phyloP scores from a whole-genome alignment of 1,140 invertebrate genomes.

The Drosophila obscura region DNA sequence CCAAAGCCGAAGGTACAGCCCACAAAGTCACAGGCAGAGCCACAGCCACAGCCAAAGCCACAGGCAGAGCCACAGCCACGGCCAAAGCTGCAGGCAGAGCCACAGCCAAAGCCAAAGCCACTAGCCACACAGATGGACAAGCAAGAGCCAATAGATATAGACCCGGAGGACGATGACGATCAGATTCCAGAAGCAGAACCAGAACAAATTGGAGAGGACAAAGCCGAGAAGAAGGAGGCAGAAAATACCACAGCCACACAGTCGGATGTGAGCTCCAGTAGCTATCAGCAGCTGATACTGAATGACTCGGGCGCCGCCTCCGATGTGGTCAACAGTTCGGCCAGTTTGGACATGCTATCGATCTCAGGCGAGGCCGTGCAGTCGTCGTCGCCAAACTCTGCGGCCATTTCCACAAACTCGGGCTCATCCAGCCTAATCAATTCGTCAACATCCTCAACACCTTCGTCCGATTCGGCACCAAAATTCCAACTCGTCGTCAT shows the following conservation, averaged over 20 bases:
- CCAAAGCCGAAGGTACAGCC: too few species aligned
- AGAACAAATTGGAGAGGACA: not conserved
- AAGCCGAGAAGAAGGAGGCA: not conserved
- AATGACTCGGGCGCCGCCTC: constrained; percentile 72
- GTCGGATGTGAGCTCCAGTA: constrained; percentile 20
- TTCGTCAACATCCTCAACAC: constrained; percentile 40
- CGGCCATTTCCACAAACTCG: constrained; percentile 25
- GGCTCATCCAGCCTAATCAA: constrained; percentile 42
- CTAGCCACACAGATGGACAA: not conserved
- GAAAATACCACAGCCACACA: not conserved
- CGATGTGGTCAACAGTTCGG: constrained; percentile 60
- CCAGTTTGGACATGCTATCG: constrained; percentile 67
- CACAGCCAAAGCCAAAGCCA: too few species aligned
- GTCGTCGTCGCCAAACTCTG: constrained; percentile 72
- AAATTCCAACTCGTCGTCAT: constrained; percentile 50
- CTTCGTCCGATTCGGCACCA: constrained; percentile 44
- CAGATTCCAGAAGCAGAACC: not conserved
- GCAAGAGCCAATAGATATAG: not conserved
- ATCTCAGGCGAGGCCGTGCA: constrained; percentile 67
- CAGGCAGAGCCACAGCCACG: too few species aligned
- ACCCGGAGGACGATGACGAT: not conserved
- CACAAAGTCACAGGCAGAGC: too few species aligned
- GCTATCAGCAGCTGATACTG: constrained; percentile 35
- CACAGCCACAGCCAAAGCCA: too few species aligned
- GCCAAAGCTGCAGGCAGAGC: too few species aligned